phyloP scores from a whole-genome alignment of 2,113 vertebrate species.

The Balaeniceps rex region DNA sequence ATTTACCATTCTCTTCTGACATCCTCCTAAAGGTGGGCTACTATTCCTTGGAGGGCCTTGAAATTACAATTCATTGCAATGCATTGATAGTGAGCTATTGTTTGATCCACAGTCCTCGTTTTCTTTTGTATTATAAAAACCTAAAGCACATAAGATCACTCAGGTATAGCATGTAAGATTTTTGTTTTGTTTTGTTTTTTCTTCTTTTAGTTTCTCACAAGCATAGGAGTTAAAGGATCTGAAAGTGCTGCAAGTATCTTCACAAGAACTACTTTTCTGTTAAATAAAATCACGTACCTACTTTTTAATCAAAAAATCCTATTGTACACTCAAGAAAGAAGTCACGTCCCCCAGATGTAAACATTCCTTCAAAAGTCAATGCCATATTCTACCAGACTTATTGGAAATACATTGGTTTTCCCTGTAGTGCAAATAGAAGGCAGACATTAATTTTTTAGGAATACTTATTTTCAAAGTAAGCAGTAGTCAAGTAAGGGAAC shows the following conservation, averaged over 20 bases:
- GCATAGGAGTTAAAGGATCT: not conserved
- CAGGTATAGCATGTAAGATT: not conserved
- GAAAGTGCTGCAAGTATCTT: conserved; percentile 29
- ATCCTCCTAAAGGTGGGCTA: not conserved
- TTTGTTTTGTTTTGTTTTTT: not conserved
- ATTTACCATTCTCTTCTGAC: not conserved
- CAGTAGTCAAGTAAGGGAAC: conserved; percentile 2
- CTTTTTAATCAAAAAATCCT: conserved; percentile 22
- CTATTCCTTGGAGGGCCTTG: not conserved
- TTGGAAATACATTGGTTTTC: conserved; percentile 62
- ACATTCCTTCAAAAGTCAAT: conserved; percentile 41
- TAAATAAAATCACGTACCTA: conserved; percentile 29
- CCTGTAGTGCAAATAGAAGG: conserved; percentile 37
- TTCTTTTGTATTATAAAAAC: not conserved
- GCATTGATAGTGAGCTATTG: not conserved
- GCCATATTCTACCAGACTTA: conserved; percentile 58
- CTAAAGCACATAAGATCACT: not conserved
- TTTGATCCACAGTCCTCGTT: not conserved
- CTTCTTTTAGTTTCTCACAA: not conserved
- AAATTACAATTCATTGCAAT: not conserved
- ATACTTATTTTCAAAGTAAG: conserved; percentile 47
- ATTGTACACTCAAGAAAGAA: conserved; percentile 34
- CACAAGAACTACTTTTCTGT: conserved; percentile 30
- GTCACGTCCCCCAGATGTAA: conserved; percentile 38
- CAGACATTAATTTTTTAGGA: conserved; percentile 47